phyloP scores from a whole-genome alignment of 2,797 vertebrate genomes.

The Labroides dimidiatus region DNA sequence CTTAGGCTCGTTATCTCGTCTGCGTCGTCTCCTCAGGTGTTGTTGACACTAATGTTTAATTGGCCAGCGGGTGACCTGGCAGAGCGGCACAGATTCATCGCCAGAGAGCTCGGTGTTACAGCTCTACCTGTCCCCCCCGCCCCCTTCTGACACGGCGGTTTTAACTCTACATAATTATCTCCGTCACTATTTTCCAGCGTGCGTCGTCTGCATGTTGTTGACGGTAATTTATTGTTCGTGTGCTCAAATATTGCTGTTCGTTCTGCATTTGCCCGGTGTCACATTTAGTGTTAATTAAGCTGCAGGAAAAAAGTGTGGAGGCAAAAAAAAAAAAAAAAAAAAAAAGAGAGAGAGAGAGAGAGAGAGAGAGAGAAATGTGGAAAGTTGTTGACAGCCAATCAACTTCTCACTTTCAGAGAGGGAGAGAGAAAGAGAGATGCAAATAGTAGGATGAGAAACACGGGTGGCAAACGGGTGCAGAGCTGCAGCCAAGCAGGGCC shows the following conservation, averaged over 20 bases:
- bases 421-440: conserved; percentile 41
- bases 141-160: conserved; percentile 65
- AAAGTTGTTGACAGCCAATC: conserved; percentile 87
- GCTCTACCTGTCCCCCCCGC: conserved; percentile 55
- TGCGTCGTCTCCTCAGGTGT: conserved; percentile 56
- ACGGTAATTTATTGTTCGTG: conserved; percentile 87
- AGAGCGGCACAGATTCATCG: conserved; percentile 23
- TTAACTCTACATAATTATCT: conserved; percentile 81
- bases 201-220: conserved; percentile 80
- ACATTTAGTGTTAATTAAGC: conserved; percentile 84
- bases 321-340: background rate
- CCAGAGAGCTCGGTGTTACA: conserved; percentile 31
- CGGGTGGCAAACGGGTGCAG: conserved; percentile 72
- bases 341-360: conserved; percentile 11
- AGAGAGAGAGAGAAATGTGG: conserved; percentile 54
- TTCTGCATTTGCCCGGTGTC: conserved; percentile 77
- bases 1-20: conserved; percentile 26
- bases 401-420: conserved; percentile 78
- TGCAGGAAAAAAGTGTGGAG: conserved; percentile 72
- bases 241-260: conserved; percentile 84
- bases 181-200: conserved; percentile 71
- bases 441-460: conserved; percentile 72
- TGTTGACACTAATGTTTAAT: conserved; percentile 60
- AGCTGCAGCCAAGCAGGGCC: conserved; percentile 63
- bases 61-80: conserved; percentile 40